Evolutionary conservation across 2,888 invertebrate species (phyloP).

Genomic region (Macrosoma leucophasiata): DNA sequence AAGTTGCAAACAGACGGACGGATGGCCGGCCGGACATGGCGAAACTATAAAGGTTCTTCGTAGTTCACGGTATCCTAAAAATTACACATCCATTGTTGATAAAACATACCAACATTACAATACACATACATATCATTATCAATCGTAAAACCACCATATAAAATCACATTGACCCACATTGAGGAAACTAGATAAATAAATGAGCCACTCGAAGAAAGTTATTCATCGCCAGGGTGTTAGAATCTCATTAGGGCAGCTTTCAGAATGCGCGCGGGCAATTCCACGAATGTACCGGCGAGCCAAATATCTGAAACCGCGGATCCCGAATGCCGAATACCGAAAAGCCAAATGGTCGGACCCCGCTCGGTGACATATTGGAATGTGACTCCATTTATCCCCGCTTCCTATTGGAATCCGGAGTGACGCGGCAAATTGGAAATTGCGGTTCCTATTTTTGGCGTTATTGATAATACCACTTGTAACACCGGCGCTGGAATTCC

Average conservation of each 20-base stretch:
- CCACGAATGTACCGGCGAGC: conserved; percentile 43
- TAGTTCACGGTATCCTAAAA: too few species aligned
- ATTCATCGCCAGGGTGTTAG: conserved; percentile 44
- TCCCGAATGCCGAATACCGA: conserved; percentile 52
- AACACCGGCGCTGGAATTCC: conserved; percentile 32
- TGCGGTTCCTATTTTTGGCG: conserved; percentile 69
- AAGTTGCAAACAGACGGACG: too few species aligned
- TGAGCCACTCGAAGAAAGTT: too few species aligned
- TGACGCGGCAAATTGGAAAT: conserved; percentile 74
- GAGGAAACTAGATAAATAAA: too few species aligned
- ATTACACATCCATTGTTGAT: too few species aligned
- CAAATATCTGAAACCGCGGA: conserved; percentile 58
- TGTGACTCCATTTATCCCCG: conserved; percentile 74
- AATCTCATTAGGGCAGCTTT: conserved; percentile 56
- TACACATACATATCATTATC: too few species aligned
- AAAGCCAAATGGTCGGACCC: conserved; percentile 62
- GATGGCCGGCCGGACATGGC: too few species aligned
- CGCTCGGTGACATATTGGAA: conserved; percentile 73
- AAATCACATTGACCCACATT: too few species aligned
- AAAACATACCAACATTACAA: too few species aligned
- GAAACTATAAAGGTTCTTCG: too few species aligned
- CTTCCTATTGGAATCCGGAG: conserved; percentile 76
- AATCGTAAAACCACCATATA: too few species aligned
- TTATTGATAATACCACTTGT: conserved; percentile 66
- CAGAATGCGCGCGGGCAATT: conserved; percentile 53